Conservation (phyloP, 2,113 vertebrate genomes). For the Nothoprocta perdicaria region DNA sequence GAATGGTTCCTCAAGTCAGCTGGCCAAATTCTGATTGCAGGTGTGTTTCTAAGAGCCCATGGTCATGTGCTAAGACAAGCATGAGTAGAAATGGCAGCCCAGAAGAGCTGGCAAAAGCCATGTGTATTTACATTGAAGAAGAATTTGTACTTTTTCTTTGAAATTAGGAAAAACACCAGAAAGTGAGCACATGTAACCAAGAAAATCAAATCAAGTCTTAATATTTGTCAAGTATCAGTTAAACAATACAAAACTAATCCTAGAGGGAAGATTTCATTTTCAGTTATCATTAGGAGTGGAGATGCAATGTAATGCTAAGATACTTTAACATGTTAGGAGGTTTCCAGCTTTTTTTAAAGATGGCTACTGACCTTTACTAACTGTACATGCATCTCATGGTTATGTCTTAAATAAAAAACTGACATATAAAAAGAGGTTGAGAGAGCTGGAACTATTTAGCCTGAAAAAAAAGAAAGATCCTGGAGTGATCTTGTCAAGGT, state of each 20-base stretch:
- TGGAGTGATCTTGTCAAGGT: neutral
- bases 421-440: accelerated
- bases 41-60: neutral
- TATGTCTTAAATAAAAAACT: neutral
- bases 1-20: neutral
- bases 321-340: neutral
- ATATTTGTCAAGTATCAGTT: neutral
- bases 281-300: neutral
- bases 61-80: neutral
- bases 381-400: neutral
- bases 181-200: conserved; percentile 9
- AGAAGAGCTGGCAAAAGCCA: neutral
- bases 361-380: neutral
- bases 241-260: neutral
- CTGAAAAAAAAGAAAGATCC: neutral
- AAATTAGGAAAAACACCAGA: neutral
- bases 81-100: neutral
- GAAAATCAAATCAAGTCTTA: conserved; percentile 23
- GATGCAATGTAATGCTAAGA: neutral
- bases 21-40: neutral
- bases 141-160: neutral
- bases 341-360: neutral
- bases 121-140: neutral
- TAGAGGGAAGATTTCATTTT: neutral
- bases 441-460: neutral